Evolutionary conservation across 2,113 vertebrate genomes (phyloP).

Genomic region (Pygoscelis antarcticus): DNA sequence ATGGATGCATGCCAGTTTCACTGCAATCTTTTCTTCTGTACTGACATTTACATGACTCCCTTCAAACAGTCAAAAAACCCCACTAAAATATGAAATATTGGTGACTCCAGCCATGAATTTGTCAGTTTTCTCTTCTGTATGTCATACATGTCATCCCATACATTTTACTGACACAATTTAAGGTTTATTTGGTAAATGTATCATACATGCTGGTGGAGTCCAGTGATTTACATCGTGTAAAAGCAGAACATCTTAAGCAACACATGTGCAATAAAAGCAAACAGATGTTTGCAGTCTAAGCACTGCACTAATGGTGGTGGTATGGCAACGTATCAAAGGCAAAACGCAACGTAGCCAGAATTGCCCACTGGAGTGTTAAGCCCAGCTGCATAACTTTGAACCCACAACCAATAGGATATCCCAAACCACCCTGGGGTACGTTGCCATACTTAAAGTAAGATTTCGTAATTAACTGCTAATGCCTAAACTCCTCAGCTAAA

Average conservation of each 20-base stretch:
- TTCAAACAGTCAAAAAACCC: not conserved
- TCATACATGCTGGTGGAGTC: not conserved
- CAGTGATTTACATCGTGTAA: constrained; percentile 55
- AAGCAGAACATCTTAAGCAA: constrained; percentile 62
- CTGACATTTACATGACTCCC: not conserved
- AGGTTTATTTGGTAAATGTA: constrained; percentile 41
- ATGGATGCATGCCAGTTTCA: not conserved
- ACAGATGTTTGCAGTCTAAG: constrained; percentile 70
- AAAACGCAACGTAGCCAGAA: constrained; percentile 31
- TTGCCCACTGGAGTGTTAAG: constrained; percentile 40
- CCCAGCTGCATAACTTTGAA: not conserved
- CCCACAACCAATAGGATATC: not conserved
- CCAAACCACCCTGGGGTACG: not conserved
- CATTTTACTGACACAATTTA: constrained; percentile 35
- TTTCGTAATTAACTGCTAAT: constrained; percentile 29
- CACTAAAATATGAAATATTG: not conserved
- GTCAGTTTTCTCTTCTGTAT: not conserved
- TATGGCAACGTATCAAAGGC: constrained; percentile 65
- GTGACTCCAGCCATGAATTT: not conserved
- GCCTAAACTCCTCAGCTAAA: not conserved
- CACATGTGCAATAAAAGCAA: constrained; percentile 72
- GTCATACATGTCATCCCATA: not conserved
- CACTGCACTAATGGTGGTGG: constrained; percentile 37
- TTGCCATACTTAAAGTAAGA: constrained; percentile 14
- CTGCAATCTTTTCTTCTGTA: not conserved